Conservation (phyloP, 2,113 vertebrate genomes). For the Hydrolagus affinis region DNA sequence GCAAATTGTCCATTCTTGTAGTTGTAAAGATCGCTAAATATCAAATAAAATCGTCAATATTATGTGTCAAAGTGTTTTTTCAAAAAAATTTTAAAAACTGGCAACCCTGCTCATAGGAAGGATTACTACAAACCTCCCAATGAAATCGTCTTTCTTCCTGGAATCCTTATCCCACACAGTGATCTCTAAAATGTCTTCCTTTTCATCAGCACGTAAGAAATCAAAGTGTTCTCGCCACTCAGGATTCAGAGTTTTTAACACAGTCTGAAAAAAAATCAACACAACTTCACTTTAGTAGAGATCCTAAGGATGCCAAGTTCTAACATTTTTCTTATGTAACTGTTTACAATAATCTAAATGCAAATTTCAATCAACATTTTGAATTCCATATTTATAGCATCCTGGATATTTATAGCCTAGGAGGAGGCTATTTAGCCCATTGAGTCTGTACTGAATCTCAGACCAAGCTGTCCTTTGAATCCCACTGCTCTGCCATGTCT, state of each 20-base stretch:
- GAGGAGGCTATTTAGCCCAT: too few species aligned
- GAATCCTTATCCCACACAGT: slow-evolving; percentile 94
- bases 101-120: slow-evolving; percentile 13
- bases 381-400: too few species aligned
- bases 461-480: too few species aligned
- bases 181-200: slow-evolving; percentile 83
- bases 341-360: too few species aligned
- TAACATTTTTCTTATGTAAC: too few species aligned
- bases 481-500: too few species aligned
- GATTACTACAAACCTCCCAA: slow-evolving; percentile 75
- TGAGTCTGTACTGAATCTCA: too few species aligned
- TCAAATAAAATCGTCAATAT: background rate
- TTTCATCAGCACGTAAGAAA: slow-evolving; percentile 91
- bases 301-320: too few species aligned
- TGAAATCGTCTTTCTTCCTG: slow-evolving; percentile 92
- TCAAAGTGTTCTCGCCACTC: slow-evolving; percentile 98
- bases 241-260: slow-evolving; percentile 88
- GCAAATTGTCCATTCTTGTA: too few species aligned
- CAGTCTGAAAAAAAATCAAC: slow-evolving; percentile 59
- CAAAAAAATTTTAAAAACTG: slow-evolving; percentile 34
- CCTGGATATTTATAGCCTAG: too few species aligned
- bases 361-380: too few species aligned
- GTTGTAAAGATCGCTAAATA: background rate
- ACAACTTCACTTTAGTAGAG: background rate
- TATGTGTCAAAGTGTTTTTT: slow-evolving; percentile 34